Conservation (phyloP, 2,797 vertebrate species). For the Gallinago solitaria region DNA sequence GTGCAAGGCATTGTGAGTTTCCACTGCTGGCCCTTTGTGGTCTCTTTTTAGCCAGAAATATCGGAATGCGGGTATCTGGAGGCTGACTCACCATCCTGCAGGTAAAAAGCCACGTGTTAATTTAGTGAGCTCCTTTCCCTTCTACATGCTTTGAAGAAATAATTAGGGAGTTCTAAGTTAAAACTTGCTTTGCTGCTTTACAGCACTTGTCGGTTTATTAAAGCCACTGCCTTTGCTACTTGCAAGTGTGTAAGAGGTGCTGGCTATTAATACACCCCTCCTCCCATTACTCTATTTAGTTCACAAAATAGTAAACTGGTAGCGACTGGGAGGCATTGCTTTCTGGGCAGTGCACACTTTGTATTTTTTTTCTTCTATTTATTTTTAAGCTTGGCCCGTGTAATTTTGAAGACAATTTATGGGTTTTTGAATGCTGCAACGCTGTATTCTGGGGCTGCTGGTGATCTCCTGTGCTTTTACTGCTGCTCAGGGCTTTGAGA, state of each 20-base stretch:
- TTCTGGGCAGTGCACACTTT: background rate
- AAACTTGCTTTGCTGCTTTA: background rate
- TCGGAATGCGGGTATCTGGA: background rate
- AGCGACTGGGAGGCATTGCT: background rate
- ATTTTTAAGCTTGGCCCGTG: background rate
- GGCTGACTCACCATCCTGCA: background rate
- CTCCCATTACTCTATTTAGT: constrained; percentile 24
- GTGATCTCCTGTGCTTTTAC: background rate
- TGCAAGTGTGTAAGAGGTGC: background rate
- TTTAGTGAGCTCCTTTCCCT: background rate
- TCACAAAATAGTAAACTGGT: constrained; percentile 1
- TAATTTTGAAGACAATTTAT: background rate
- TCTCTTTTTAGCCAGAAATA: background rate
- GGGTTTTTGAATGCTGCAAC: background rate
- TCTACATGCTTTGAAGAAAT: background rate
- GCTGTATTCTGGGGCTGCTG: background rate
- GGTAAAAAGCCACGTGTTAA: background rate
- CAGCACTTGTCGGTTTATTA: background rate
- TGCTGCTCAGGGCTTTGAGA: background rate
- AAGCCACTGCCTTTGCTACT: background rate
- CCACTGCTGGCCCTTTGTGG: background rate
- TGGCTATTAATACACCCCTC: constrained; percentile 32
- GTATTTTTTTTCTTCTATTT: background rate
- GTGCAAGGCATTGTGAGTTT: background rate
- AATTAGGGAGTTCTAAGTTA: background rate